Percentiles rank a stretch among this genome's conserved stretches.
phyloP scores from a whole-genome alignment of 2,888 invertebrate species.

The Heliconius ethilla region DNA sequence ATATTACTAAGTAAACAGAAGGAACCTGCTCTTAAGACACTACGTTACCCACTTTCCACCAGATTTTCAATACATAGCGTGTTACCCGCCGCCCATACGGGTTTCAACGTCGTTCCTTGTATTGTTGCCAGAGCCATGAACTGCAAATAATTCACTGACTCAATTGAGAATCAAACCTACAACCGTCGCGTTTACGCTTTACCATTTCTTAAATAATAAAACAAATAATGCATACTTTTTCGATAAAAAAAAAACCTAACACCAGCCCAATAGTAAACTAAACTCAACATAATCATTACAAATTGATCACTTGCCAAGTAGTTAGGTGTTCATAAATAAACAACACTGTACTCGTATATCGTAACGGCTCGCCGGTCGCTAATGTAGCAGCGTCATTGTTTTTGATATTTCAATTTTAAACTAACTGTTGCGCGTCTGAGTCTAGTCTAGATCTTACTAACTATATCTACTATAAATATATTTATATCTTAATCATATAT shows the following conservation, averaged over 20 bases:
- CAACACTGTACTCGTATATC: constrained; percentile 22
- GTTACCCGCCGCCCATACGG: no score
- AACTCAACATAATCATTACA: constrained; percentile 28
- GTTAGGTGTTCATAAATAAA: constrained; percentile 40
- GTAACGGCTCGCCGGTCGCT: constrained; percentile 35
- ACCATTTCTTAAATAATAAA: no score
- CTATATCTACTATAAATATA: neutral
- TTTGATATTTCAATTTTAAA: constrained; percentile 18
- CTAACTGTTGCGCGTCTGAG: neutral
- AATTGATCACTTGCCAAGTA: constrained; percentile 41
- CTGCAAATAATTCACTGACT: no score
- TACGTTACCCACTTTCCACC: no score
- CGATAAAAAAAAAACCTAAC: neutral
- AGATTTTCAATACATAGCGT: no score
- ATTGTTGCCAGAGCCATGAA: no score
- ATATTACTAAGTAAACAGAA: no score
- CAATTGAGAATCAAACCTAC: no score
- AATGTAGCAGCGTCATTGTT: constrained; percentile 26
- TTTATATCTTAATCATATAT: neutral
- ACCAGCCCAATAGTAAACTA: constrained; percentile 33
- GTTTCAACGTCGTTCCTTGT: no score
- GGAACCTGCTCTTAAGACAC: no score
- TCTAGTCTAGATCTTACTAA: neutral
- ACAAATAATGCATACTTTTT: no score
- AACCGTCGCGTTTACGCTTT: no score